Evolutionary conservation across 2,113 vertebrate genomes (phyloP).

Genomic region (Fukomys damarensis): DNA sequence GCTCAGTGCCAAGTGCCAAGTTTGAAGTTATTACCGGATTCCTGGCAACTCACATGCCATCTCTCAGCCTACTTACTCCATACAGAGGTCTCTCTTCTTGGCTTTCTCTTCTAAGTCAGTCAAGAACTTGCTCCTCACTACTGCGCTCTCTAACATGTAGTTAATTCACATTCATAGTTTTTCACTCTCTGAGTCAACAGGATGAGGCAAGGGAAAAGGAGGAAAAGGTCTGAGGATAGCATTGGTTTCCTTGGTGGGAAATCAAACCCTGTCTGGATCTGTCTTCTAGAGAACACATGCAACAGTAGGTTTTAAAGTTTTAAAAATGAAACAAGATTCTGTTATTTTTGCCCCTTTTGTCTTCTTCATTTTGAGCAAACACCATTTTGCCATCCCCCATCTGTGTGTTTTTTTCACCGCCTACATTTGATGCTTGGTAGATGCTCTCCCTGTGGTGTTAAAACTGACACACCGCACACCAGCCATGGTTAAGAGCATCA

Average conservation of each 20-base stretch:
- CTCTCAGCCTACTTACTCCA: neutral
- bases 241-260: conserved; percentile 46
- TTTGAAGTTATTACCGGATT: neutral
- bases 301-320: conserved; percentile 9
- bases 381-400: neutral
- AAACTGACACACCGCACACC: neutral
- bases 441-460: neutral
- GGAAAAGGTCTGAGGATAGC: neutral
- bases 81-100: neutral
- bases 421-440: neutral
- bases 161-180: conserved; percentile 34
- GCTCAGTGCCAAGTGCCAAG: neutral
- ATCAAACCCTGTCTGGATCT: neutral
- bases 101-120: neutral
- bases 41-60: neutral
- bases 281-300: conserved; percentile 15
- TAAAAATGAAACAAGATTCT: conserved; percentile 55
- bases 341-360: neutral
- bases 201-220: conserved; percentile 19
- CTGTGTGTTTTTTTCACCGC: neutral
- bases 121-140: neutral
- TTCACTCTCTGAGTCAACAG: conserved; percentile 43
- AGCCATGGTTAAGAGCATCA: neutral
- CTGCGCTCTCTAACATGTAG: neutral
- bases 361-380: conserved; percentile 7